Evolutionary conservation across 2,888 invertebrate genomes (phyloP).

Genomic region (Protonemura montana): DNA sequence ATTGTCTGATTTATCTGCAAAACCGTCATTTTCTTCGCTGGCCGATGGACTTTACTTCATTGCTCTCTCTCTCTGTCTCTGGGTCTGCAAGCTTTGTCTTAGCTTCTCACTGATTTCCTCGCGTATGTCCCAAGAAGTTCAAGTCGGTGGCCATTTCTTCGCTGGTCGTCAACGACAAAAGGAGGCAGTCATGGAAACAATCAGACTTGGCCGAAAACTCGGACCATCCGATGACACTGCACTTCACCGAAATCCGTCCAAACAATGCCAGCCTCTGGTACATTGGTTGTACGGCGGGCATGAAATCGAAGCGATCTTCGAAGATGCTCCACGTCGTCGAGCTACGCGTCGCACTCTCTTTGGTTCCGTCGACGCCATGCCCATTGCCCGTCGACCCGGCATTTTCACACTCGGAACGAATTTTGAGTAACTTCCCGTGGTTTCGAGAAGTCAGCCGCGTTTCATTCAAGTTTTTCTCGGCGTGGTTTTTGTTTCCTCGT

Average conservation of each 20-base stretch:
- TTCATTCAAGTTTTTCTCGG: constrained; percentile 15
- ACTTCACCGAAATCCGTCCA: background rate
- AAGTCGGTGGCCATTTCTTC: background rate
- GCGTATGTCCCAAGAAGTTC: background rate
- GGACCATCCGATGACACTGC: background rate
- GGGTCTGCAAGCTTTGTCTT: background rate
- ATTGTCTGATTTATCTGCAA: background rate
- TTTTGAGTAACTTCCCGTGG: constrained; percentile 27
- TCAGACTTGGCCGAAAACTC: background rate
- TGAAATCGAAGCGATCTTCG: background rate
- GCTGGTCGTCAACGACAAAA: background rate
- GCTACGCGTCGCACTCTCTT: background rate
- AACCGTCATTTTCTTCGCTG: background rate
- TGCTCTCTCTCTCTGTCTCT: background rate
- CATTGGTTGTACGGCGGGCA: background rate
- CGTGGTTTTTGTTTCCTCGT: background rate
- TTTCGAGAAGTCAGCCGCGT: background rate
- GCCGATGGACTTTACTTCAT: background rate
- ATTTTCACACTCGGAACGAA: constrained; percentile 20
- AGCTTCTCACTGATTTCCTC: background rate
- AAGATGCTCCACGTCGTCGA: background rate
- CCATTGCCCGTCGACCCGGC: background rate
- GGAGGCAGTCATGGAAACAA: background rate
- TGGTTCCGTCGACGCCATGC: background rate
- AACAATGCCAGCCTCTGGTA: background rate